Evolutionary conservation across 2,888 invertebrate species (phyloP), one percentile per base, ranked within the genome.

Genomic region (Idaea dimidiata): DNA sequence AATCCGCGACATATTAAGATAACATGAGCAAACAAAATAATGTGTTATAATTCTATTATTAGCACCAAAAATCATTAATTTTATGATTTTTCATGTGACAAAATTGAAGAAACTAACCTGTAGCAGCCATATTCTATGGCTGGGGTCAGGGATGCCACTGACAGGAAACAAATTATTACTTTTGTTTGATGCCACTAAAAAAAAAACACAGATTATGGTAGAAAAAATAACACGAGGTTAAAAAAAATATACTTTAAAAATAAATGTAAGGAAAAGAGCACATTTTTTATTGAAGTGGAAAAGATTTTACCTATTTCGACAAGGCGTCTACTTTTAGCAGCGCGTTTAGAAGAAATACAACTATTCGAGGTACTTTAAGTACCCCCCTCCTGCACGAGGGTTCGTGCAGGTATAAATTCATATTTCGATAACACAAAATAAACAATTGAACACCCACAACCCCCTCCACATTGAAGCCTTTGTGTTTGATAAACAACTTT

Each of bases 71-170:
- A 76, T 66, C 67, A 70, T 72, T 61, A 77, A 78, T 78, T 75
- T 72, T 69, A 69, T 73, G 75, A 78, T 81, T 81, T 86, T 91
- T 87, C 89, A 91, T 87, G 88, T 93, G 93, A 93, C 87, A 89
- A 91, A 91, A 89, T 88, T 86, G 81, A 79, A 81, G 81, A 84
- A 87, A 94, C 95, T 93, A 94, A 95, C 95, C 95, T 95, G 95
- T 90, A 91, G 95, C 94, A 94, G 95, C 95, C 95, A 95, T 95
- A 93, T 94, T 94, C 94, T 89, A 93, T 91, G 93, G 93, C 93
- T 89, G 87, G 83, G 84, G 84, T 83, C 80, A 77, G 86, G 88
- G 89, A 86, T 92, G 89, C 91, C 91, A 91, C 83, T 83, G 76
- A 77, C 71, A 68, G 61, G 62, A 63, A 61, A 63, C 64, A 72